phyloP scores from a whole-genome alignment of 2,797 vertebrate genomes.

The Anguilla marmorata region DNA sequence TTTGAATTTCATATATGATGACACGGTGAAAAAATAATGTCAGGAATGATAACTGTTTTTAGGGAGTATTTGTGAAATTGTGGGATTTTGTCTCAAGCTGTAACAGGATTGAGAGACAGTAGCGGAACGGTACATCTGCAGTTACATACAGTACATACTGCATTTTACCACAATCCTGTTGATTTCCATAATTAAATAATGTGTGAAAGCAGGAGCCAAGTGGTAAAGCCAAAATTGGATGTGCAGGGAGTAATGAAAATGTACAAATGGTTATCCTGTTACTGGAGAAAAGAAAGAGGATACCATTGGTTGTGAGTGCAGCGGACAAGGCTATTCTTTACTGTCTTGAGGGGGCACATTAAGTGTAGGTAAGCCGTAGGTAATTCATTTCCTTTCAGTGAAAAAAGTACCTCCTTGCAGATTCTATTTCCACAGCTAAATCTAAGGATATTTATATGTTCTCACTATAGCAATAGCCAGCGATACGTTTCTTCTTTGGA shows the following conservation, averaged over 20 bases:
- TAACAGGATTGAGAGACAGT: background rate
- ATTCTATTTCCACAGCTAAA: slow-evolving; percentile 34
- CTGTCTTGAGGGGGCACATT: slow-evolving; percentile 12
- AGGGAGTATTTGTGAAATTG: background rate
- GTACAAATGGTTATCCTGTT: background rate
- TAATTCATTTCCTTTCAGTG: slow-evolving; percentile 12
- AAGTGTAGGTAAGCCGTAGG: slow-evolving; percentile 3
- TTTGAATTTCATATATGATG: background rate
- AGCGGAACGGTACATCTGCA: background rate
- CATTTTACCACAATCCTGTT: background rate
- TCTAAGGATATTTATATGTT: slow-evolving; percentile 33
- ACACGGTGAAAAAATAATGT: background rate
- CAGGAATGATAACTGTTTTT: background rate
- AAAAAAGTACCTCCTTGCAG: slow-evolving; percentile 36
- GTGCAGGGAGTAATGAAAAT: slow-evolving; percentile 3
- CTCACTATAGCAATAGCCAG: slow-evolving; percentile 32
- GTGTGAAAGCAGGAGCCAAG: background rate
- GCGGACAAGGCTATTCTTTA: slow-evolving; percentile 3
- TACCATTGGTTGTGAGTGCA: background rate
- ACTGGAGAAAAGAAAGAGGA: background rate
- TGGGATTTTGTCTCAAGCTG: background rate
- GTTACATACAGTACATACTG: background rate
- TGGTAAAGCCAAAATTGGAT: background rate
- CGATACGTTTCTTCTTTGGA: slow-evolving; percentile 20
- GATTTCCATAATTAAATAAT: background rate